These are phyloP conservation scores for Hyaena hyaena DNA, from an alignment of 2,113 vertebrate genomes.

Conservation along the genomic window DNA sequence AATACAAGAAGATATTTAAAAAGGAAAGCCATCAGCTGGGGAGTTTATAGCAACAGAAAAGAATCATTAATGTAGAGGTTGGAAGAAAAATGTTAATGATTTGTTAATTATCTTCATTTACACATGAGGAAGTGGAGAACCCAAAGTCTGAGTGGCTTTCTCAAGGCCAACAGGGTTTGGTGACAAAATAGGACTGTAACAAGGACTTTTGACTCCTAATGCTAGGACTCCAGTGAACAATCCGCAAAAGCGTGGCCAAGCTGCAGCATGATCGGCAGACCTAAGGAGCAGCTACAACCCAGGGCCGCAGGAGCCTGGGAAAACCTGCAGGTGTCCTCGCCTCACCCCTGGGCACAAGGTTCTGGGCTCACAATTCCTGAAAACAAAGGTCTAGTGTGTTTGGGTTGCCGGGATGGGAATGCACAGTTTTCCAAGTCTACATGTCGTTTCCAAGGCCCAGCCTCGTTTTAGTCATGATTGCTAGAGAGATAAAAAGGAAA, in stretches of 20 bases:
- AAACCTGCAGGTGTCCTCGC: slow-evolving; percentile 58
- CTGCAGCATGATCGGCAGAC: background rate
- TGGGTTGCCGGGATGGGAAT: background rate
- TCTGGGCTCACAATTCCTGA: background rate
- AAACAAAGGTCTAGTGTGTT: slow-evolving; percentile 36
- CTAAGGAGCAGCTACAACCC: background rate
- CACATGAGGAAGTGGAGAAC: background rate
- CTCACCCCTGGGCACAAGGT: background rate
- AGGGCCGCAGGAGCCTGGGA: slow-evolving; percentile 57
- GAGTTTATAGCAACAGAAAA: background rate
- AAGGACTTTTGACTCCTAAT: background rate
- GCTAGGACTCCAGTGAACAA: background rate
- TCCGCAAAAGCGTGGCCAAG: background rate
- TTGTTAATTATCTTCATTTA: background rate
- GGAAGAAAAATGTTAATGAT: background rate
- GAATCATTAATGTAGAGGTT: background rate
- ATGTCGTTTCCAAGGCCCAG: background rate
- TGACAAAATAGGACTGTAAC: background rate
- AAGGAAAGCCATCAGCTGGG: background rate
- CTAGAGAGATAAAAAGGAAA: slow-evolving; percentile 54
- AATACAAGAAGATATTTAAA: background rate
- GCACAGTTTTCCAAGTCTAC: slow-evolving; percentile 14
- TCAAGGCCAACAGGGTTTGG: background rate
- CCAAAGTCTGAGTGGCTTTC: background rate
- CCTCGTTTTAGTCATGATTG: slow-evolving; percentile 33